phyloP scores from a whole-genome alignment of 2,113 vertebrate species.

The Ageneiosus marmoratus region DNA sequence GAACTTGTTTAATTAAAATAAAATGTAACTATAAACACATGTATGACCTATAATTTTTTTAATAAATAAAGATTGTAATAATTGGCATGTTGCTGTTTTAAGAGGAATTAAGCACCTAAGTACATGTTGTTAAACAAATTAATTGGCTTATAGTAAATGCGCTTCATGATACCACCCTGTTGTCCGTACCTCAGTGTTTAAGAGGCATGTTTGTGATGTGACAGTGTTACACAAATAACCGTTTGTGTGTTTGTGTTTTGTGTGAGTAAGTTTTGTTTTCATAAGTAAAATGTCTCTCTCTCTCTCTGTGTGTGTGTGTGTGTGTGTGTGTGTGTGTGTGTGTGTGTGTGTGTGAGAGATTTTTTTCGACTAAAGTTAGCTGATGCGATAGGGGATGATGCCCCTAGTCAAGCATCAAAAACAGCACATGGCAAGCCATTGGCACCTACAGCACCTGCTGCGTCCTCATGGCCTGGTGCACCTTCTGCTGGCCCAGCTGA shows the following conservation, averaged over 20 bases:
- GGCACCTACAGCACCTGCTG: conserved; percentile 58
- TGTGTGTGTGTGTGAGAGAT: not conserved
- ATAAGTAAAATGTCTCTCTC: not conserved
- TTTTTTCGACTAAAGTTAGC: conserved; percentile 61
- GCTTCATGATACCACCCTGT: too few relatives aligned
- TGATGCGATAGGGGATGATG: conserved; percentile 72
- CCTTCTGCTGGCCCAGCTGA: not conserved
- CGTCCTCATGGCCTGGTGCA: not conserved
- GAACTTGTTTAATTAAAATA: too few relatives aligned
- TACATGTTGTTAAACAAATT: too few relatives aligned
- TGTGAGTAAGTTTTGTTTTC: not conserved
- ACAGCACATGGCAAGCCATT: conserved; percentile 65
- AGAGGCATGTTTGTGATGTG: not conserved
- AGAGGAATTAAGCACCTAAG: too few relatives aligned
- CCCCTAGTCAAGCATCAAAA: conserved; percentile 62
- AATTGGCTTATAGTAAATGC: too few relatives aligned
- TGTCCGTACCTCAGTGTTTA: too few relatives aligned
- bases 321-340: not conserved
- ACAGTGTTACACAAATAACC: not conserved
- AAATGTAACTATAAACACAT: too few relatives aligned
- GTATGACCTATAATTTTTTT: too few relatives aligned
- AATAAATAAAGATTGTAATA: too few relatives aligned
- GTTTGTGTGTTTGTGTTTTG: not conserved
- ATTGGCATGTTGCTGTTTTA: too few relatives aligned
- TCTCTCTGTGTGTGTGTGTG: not conserved